A percentile compares a stretch with the other conserved stretches of the same genome.
Evolutionary conservation across 2,888 invertebrate genomes (phyloP).

Genomic region (Pseudococcus jackbeardsleyi): DNA sequence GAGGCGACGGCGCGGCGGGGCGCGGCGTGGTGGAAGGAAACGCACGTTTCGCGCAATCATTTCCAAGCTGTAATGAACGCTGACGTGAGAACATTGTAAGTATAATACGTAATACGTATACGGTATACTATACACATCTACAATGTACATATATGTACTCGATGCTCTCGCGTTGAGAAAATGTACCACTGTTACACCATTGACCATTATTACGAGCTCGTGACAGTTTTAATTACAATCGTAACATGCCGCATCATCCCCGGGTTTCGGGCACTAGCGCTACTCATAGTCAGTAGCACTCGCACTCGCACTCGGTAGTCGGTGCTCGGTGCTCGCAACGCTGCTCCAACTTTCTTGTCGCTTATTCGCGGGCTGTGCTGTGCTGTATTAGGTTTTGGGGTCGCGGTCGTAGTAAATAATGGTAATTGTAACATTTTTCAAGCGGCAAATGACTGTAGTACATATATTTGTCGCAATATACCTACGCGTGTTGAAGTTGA

Average conservation of each 20-base stretch:
- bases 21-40: neutral
- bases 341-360: neutral
- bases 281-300: too few species aligned
- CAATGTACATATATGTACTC: too few species aligned
- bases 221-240: constrained; percentile 52
- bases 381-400: constrained; percentile 24
- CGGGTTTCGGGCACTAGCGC: neutral
- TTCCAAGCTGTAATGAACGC: constrained; percentile 18
- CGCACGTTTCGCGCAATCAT: constrained; percentile 5
- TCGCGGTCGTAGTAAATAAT: neutral
- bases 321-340: neutral
- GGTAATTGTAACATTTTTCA: neutral
- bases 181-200: neutral
- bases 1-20: neutral
- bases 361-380: neutral
- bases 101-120: too few species aligned
- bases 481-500: too few species aligned
- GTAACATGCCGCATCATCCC: neutral
- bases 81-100: neutral
- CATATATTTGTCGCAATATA: too few species aligned
- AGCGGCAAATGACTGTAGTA: neutral
- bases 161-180: neutral
- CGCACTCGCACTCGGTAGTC: too few species aligned
- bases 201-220: constrained; percentile 36
- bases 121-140: too few species aligned